These are phyloP conservation scores for Tringa solitaria DNA, from an alignment of 2,113 vertebrate species.

Conservation along the genomic window DNA sequence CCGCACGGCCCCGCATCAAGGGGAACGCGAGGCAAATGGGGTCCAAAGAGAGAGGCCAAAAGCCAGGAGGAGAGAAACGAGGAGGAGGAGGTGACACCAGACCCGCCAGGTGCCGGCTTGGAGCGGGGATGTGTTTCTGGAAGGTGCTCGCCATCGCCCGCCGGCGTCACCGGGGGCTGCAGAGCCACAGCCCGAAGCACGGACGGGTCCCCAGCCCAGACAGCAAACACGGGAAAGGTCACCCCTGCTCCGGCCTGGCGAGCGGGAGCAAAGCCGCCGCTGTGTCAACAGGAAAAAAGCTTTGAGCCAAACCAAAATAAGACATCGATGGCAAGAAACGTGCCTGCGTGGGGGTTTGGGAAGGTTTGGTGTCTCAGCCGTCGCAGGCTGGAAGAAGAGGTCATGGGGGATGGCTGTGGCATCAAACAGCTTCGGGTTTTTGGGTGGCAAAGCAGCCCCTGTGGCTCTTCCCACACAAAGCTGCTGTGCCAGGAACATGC, in stretches of 20 bases:
- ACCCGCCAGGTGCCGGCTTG: fast-evolving
- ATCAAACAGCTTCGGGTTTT: neutral
- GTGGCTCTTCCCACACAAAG: neutral
- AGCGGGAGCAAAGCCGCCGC: neutral
- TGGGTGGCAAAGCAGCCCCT: neutral
- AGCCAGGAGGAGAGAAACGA: neutral
- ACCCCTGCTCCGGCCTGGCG: neutral
- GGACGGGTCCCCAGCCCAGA: neutral
- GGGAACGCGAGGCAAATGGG: fast-evolving
- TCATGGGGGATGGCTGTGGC: neutral
- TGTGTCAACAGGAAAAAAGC: conserved; percentile 14
- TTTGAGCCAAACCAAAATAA: neutral
- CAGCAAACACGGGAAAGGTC: conserved; percentile 33
- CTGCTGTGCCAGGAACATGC: neutral
- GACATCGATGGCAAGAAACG: neutral
- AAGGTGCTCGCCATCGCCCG: fast-evolving
- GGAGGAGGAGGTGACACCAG: fast-evolving
- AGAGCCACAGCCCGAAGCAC: neutral
- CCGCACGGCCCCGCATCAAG: fast-evolving
- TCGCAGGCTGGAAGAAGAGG: neutral
- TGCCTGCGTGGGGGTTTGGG: neutral
- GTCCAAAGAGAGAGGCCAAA: neutral
- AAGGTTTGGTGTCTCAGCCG: neutral
- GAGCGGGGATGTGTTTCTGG: neutral
- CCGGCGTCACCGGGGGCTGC: neutral